Conservation (phyloP, 2,888 invertebrate species). For the Brachycybe producta region DNA sequence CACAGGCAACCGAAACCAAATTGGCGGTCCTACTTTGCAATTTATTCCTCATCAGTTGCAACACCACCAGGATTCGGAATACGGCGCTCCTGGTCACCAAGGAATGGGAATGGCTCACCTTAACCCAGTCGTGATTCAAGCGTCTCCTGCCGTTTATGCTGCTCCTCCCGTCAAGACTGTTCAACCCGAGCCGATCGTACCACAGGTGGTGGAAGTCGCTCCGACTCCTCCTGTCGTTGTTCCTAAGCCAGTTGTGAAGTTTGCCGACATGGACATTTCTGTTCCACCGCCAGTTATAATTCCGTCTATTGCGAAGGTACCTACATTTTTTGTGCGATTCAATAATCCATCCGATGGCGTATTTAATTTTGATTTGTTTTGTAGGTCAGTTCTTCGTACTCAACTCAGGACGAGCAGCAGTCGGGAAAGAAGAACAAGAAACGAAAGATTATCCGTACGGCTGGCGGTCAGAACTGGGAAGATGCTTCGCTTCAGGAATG, state of each 20-base stretch:
- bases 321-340: not conserved
- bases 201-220: constrained; percentile 1
- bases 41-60: constrained; percentile 14
- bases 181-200: no score
- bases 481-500: constrained; percentile 85
- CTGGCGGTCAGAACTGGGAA: constrained; percentile 93
- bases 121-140: constrained; percentile 5
- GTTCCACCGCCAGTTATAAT: not conserved
- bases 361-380: constrained; percentile 10
- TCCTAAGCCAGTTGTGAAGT: constrained; percentile 14
- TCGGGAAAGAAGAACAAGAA: constrained; percentile 48
- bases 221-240: constrained; percentile 14
- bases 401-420: no score
- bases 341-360: constrained; percentile 11
- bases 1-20: not conserved
- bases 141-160: constrained; percentile 22
- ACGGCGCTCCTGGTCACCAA: not conserved
- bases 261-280: not conserved
- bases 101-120: not conserved
- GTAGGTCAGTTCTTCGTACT: no score
- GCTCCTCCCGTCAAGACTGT: constrained; percentile 22
- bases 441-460: constrained; percentile 70
- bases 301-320: not conserved
- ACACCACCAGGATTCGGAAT: not conserved
- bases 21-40: constrained; percentile 5